These are phyloP conservation scores for Zaprionus vittiger DNA, from an alignment of 1,140 invertebrate species.

Conservation along the genomic window DNA sequence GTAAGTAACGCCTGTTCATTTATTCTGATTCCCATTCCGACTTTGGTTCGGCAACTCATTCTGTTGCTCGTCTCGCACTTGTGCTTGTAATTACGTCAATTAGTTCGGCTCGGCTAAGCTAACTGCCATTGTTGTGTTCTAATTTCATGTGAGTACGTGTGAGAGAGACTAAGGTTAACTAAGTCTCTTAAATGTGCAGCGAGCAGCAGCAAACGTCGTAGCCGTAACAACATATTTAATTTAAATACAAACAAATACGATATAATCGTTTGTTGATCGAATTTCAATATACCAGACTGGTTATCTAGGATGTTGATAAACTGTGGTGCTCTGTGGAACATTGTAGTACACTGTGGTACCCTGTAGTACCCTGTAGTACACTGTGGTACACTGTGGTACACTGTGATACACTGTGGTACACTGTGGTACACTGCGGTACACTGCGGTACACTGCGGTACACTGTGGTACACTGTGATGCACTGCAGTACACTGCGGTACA, in stretches of 20 bases:
- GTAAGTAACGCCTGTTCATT: constrained; percentile 59
- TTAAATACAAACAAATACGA: neutral
- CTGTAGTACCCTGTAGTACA: too few species aligned
- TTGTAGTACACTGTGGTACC: too few species aligned
- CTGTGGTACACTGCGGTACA: too few species aligned
- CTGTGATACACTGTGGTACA: too few species aligned
- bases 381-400: too few species aligned
- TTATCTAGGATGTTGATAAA: too few species aligned
- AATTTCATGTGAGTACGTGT: constrained; percentile 15
- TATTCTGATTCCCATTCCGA: neutral
- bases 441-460: too few species aligned
- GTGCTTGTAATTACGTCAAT: constrained; percentile 33
- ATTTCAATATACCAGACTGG: too few species aligned
- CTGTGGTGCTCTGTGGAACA: too few species aligned
- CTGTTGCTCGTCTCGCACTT: constrained; percentile 1
- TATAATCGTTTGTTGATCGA: neutral
- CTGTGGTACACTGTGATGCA: too few species aligned
- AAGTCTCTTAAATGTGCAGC: neutral
- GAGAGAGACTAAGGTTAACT: neutral
- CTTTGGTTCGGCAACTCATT: neutral
- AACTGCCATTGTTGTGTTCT: constrained; percentile 12
- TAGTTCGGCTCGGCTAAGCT: constrained; percentile 25
- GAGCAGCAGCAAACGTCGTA: neutral
- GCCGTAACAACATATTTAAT: neutral
- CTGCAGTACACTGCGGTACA: too few species aligned